phyloP scores from a whole-genome alignment of 2,888 invertebrate genomes.

The Tachina grossa region DNA sequence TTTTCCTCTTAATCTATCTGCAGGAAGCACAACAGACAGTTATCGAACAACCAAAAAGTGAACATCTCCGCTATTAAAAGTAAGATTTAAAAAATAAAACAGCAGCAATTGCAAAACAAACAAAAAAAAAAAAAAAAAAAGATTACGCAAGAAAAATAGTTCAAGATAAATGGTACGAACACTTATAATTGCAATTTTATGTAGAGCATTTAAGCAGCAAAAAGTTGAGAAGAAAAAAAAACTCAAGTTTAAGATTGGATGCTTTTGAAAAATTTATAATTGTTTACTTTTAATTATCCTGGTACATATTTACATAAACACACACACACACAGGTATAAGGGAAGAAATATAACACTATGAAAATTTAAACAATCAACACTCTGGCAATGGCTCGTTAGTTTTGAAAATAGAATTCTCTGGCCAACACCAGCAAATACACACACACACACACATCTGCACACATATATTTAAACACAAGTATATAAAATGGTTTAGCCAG shows the following conservation, averaged over 20 bases:
- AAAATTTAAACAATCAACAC: constrained; percentile 59
- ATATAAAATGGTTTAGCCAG: background rate
- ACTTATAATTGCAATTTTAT: constrained; percentile 34
- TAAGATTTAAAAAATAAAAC: background rate
- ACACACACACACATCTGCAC: background rate
- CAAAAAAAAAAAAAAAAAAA: background rate
- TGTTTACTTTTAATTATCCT: constrained; percentile 66
- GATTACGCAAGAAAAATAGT: background rate
- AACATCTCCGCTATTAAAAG: constrained; percentile 5
- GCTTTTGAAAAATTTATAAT: constrained; percentile 38
- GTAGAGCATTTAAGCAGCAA: constrained; percentile 11
- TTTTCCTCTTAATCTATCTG: constrained; percentile 30
- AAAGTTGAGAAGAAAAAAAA: background rate
- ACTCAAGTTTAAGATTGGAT: constrained; percentile 47
- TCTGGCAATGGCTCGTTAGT: constrained; percentile 62
- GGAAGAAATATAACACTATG: constrained; percentile 16
- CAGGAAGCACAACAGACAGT: constrained; percentile 47
- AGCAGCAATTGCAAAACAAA: background rate
- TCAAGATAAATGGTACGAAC: constrained; percentile 28
- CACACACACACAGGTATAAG: background rate
- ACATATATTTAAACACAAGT: background rate
- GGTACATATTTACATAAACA: background rate
- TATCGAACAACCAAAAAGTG: constrained; percentile 29
- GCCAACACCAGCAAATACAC: background rate
- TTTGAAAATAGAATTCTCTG: constrained; percentile 42